Conservation (phyloP, 2,113 vertebrate species). For the Passer montanus region DNA sequence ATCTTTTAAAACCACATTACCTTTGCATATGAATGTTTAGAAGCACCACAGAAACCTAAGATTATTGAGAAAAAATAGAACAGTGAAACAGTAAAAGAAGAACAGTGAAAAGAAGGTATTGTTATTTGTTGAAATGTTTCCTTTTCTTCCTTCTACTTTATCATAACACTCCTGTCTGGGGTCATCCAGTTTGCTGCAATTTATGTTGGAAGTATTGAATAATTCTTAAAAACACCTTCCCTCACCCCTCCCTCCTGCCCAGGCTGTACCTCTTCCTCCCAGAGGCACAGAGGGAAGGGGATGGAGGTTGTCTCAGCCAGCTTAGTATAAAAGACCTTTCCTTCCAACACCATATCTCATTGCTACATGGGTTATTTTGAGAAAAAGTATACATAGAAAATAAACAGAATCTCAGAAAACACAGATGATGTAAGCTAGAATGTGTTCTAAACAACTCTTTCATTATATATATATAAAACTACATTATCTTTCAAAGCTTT, state of each 20-base stretch:
- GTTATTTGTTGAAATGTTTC: background rate
- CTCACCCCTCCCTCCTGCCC: background rate
- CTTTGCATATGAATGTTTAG: background rate
- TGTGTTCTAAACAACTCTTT: background rate
- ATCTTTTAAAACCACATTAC: background rate
- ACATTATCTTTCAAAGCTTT: background rate
- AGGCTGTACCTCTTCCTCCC: background rate
- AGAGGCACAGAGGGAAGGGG: background rate
- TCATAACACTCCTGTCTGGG: background rate
- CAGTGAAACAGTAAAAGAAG: background rate
- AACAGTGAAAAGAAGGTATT: background rate
- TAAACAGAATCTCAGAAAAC: background rate
- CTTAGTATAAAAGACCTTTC: background rate
- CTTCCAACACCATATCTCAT: background rate
- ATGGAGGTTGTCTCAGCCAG: background rate
- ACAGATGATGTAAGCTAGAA: background rate
- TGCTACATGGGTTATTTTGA: background rate
- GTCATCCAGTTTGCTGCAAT: background rate
- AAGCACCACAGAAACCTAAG: background rate
- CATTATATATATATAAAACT: too few relatives aligned
- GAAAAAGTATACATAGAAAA: background rate
- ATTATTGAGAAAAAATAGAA: background rate
- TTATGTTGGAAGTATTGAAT: background rate
- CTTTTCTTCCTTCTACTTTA: background rate
- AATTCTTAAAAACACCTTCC: background rate